Evolutionary conservation across 2,113 vertebrate species (phyloP), one percentile per base, ranked within the genome.

Genomic region (Heterotilapia buettikoferi): DNA sequence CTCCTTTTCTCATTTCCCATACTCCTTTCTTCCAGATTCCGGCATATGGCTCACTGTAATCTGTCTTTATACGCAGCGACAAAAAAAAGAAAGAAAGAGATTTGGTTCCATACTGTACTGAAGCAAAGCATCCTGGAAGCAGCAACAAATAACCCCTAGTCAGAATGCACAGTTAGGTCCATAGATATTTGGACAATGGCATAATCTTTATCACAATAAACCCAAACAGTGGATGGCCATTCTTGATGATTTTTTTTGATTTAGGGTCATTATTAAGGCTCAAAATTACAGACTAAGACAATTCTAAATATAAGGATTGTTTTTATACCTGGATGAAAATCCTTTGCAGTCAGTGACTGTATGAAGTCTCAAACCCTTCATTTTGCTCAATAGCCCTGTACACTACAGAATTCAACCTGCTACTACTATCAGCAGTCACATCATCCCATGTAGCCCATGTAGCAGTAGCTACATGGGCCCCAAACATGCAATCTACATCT

Each of bases 1-100:
- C 36, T 88, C 59, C 78, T 78, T 78, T 89, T 79, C 82, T 91
- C 82, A 91, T 92, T 91, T 89, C 31, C 66, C 18, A 10, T 19
- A 16, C 24, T 7, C 36, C 50, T 78, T 71, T 82, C 18, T 40
- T 33, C 16, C 33, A 86, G 29, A 86, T 54, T 76, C 18, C 11
- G n/a, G 9, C 56, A 45, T 36, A n/a, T 53, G 45, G 54, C 76
- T 81, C 33, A 7, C 80, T 87, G 82, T 66, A 73, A 84, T 88
- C 88, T 16, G 45, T 66, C 79, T 88, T 71, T 52, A 87, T 85
- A 47, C 36, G 45, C 53, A 31, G 83, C 29, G 6, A 63, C 63
- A 66, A 54, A 40, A 82, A 61, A 57, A 36, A 56, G 81, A 29
- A 18, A 0, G 0, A 33, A n/a, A 31, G 56, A 10, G 45, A 76